Evolutionary conservation across 2,797 vertebrate species (phyloP).

Genomic region (Eremophila alpestris): DNA sequence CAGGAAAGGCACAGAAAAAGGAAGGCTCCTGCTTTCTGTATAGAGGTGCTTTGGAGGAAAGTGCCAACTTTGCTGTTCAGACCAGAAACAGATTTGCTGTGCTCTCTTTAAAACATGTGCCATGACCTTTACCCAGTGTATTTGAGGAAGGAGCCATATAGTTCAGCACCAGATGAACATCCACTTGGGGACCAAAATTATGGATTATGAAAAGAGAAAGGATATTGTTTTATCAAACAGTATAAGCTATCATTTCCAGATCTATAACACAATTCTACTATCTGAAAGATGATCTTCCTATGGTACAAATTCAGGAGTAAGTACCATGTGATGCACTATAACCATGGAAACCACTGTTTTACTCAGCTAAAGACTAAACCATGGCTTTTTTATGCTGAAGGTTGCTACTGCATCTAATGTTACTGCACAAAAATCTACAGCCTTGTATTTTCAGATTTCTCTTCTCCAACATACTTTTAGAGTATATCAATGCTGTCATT

Average conservation of each 20-base stretch:
- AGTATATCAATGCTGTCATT: background rate
- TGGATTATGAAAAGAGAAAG: background rate
- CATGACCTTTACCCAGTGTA: background rate
- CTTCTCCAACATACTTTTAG: background rate
- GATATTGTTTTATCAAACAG: background rate
- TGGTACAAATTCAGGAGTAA: background rate
- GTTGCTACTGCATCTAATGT: background rate
- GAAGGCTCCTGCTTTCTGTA: background rate
- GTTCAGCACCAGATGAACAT: background rate
- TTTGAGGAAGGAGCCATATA: background rate
- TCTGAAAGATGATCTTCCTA: background rate
- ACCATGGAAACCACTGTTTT: slow-evolving; percentile 12
- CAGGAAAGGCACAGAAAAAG: background rate
- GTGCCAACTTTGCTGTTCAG: background rate
- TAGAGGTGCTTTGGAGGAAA: background rate
- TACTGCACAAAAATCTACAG: background rate
- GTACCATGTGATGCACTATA: background rate
- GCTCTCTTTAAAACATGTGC: background rate
- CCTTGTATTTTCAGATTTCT: background rate
- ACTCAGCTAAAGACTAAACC: background rate
- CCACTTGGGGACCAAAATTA: background rate
- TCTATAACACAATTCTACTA: background rate
- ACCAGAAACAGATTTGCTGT: background rate
- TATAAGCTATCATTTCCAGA: background rate
- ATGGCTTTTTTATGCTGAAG: background rate